These are phyloP conservation scores for Pelagia noctiluca DNA, from an alignment of 30 jellyfish, hydroid and myxozoan species.

Conservation along the genomic window DNA sequence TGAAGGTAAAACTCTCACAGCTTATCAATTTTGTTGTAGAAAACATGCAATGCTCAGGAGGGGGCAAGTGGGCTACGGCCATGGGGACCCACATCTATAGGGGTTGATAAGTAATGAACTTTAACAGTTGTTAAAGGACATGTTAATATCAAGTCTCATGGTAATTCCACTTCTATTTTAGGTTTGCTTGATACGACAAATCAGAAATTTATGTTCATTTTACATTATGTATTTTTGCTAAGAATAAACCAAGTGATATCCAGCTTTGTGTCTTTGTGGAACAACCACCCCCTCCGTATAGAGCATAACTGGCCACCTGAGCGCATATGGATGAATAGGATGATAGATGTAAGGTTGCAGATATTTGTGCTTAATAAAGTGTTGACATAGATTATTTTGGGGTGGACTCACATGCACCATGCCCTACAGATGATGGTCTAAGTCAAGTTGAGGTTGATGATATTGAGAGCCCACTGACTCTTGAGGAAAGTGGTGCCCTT, in stretches of 20 bases:
- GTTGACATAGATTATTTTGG: conserved; percentile 5
- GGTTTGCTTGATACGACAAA: conserved; percentile 1
- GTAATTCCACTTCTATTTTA: neutral
- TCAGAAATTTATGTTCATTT: neutral
- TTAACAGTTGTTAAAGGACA: neutral
- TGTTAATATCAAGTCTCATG: neutral
- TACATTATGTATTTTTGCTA: conserved; percentile 9
- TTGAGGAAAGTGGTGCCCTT: neutral
- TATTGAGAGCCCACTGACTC: neutral
- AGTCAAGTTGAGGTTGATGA: conserved; percentile 19
- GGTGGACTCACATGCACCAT: neutral
- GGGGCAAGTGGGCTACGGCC: too few relatives aligned
- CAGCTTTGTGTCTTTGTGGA: conserved; percentile 13
- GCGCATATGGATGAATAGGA: conserved; percentile 38
- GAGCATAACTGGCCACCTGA: conserved; percentile 37
- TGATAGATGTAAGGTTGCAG: conserved; percentile 31
- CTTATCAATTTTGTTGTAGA: neutral
- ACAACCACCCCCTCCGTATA: conserved; percentile 31
- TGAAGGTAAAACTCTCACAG: neutral
- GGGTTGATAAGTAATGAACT: too few relatives aligned
- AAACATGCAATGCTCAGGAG: neutral
- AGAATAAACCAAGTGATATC: conserved; percentile 19
- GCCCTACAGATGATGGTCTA: neutral
- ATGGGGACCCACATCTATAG: too few relatives aligned
- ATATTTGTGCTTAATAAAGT: neutral